Evolutionary conservation across 1,140 invertebrate genomes (phyloP).

Genomic region (Trichogramma pretiosum): DNA sequence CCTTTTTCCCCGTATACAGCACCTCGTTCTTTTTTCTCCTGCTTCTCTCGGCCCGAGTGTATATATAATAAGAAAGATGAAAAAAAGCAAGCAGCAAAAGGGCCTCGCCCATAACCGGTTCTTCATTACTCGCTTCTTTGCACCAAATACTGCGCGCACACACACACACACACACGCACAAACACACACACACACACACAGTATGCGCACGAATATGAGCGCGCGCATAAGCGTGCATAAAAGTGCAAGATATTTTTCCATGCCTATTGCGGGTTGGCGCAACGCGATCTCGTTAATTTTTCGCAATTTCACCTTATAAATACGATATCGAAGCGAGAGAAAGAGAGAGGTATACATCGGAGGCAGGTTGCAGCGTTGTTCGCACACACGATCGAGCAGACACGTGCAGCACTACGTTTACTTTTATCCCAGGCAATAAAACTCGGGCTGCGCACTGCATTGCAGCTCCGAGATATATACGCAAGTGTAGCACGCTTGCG

Average conservation of each 20-base stretch:
- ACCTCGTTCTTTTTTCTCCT: slow-evolving; percentile 1
- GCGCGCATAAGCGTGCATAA: neutral
- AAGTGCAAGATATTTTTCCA: neutral
- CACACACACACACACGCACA: slow-evolving; percentile 19
- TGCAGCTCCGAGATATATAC: no score
- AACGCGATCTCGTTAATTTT: no score
- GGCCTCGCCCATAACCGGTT: slow-evolving; percentile 47
- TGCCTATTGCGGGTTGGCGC: no score
- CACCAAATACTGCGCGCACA: slow-evolving; percentile 3
- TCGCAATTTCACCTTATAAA: no score
- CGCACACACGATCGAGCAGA: no score
- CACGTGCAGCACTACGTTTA: no score
- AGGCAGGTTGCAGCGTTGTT: no score
- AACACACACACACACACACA: neutral
- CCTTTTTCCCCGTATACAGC: neutral
- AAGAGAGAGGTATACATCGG: no score
- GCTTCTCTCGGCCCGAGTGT: slow-evolving; percentile 5
- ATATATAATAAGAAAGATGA: slow-evolving; percentile 17
- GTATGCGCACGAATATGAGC: neutral
- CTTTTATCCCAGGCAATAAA: no score
- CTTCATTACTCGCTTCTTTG: slow-evolving; percentile 8
- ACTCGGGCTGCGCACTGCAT: no score
- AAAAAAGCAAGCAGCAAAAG: slow-evolving; percentile 26
- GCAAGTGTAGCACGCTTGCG: no score
- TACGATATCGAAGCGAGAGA: no score